These are phyloP conservation scores for Cherax quadricarinatus DNA, from an alignment of 1,140 invertebrate species.

Conservation along the genomic window DNA sequence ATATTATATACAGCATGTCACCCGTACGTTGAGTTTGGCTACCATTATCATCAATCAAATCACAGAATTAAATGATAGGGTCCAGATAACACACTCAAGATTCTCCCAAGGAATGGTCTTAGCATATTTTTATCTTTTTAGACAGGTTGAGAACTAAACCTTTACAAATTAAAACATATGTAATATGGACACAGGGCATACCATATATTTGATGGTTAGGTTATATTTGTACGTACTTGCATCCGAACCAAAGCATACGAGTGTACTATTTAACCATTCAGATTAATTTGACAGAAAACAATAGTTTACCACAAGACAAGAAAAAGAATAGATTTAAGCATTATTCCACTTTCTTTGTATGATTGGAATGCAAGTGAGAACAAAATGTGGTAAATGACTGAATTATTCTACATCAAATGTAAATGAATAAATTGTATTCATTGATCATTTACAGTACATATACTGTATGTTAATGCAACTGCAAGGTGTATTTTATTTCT, in stretches of 20 bases:
- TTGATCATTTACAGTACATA: conserved; percentile 20
- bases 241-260: not conserved
- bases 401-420: conserved; percentile 11
- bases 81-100: conserved; percentile 55
- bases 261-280: not conserved
- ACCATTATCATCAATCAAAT: conserved; percentile 37
- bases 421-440: not conserved
- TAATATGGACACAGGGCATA: conserved; percentile 48
- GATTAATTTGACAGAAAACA: not conserved
- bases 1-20: conserved; percentile 24
- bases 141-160: conserved; percentile 32
- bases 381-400: not conserved
- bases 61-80: conserved; percentile 48
- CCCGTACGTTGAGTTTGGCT: conserved; percentile 1
- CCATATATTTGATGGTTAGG: conserved; percentile 12
- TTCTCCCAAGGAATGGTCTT: conserved; percentile 50
- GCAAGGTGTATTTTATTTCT: conserved; percentile 44
- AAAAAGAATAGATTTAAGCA: not conserved
- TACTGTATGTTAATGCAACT: conserved; percentile 45
- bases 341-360: not conserved
- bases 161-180: not conserved
- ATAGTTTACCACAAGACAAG: not conserved
- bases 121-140: conserved; percentile 41
- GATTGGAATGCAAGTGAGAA: not conserved
- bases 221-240: not conserved